Base-by-base conservation (phyloP, 1,140 invertebrate species). In the Pseudobourletiella spinata region DNA sequence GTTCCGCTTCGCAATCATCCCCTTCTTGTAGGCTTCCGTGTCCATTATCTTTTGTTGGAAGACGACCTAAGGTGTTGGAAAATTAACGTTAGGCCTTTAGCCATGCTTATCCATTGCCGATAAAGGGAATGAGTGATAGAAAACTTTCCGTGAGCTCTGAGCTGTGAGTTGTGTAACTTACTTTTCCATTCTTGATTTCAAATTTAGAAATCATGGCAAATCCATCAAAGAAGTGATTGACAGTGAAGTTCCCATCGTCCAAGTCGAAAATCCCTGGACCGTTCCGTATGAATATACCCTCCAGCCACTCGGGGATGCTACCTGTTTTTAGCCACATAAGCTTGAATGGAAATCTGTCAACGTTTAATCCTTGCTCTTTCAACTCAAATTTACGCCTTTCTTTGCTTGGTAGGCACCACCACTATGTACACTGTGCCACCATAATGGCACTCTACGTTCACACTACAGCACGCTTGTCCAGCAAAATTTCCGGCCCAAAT, bases 201-300 rank as follows among this genome's bases (percentile, higher is more conserved):
- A 76, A 76, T 56, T 74, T 74, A 56, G 68, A 71, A 4, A 77
- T 52, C 16, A 75, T 70, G 14, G 74, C 73, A 62, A 71, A 73
- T 22, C 76, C 76, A 71, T 77, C 76, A 30, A 76, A 72, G 68
- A 72, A 77, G 59, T 77, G 75, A 73, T 76, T 76, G 18, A 77
- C 29, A 2, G 63, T 70, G 52, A 74, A 75, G 11, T 71, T 71
- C 26, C 76, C 71, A 26, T 76, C 70, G 39, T 67, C 65, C 14
- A 80, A 66, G 57, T 80, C 74, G 67, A 76, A 80, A 64, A 75
- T 74, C 44, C 77, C 56, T 43, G 58, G 59, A 11, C 60, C 59
- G 8, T 59, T 51, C 3, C 57, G 39, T 22, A 61, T 42, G n/a
- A 58, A 66, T 28, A 39, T 51, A 1, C 63, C 63, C 35, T 46